phyloP scores from a whole-genome alignment of 2,113 vertebrate species.

The Nycticorax nycticorax region DNA sequence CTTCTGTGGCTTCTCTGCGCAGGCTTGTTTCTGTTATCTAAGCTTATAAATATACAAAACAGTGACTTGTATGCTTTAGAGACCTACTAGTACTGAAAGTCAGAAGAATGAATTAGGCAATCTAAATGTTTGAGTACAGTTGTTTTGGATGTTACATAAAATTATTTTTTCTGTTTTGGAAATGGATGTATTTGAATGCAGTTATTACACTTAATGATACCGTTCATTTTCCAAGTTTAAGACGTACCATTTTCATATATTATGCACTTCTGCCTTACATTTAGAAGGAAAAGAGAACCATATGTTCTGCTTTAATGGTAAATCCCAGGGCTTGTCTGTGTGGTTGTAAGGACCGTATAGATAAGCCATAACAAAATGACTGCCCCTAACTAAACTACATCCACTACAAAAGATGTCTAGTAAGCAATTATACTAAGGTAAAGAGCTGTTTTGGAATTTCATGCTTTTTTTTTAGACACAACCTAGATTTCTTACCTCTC shows the following conservation, averaged over 20 bases:
- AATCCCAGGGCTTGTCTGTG: neutral
- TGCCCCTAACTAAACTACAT: neutral
- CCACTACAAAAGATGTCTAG: neutral
- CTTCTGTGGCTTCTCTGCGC: constrained; percentile 85
- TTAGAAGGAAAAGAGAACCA: constrained; percentile 10
- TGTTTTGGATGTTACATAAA: neutral
- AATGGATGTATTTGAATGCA: neutral
- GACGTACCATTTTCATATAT: neutral
- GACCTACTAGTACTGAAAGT: neutral
- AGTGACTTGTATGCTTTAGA: neutral
- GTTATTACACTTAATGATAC: neutral
- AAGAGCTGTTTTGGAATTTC: neutral
- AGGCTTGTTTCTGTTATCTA: constrained; percentile 64
- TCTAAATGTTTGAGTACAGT: neutral
- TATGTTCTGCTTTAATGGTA: constrained; percentile 28
- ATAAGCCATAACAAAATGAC: neutral
- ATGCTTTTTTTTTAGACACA: neutral
- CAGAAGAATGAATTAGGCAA: neutral
- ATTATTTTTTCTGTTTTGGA: neutral
- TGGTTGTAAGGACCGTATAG: neutral
- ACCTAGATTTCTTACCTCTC: neutral
- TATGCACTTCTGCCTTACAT: neutral
- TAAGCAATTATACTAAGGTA: neutral
- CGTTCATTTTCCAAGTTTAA: neutral
- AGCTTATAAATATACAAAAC: neutral